Percentiles rank a stretch among this genome's conserved stretches.
Conservation (phyloP, 2,888 invertebrate species). For the Pharmacophagus antenor region DNA sequence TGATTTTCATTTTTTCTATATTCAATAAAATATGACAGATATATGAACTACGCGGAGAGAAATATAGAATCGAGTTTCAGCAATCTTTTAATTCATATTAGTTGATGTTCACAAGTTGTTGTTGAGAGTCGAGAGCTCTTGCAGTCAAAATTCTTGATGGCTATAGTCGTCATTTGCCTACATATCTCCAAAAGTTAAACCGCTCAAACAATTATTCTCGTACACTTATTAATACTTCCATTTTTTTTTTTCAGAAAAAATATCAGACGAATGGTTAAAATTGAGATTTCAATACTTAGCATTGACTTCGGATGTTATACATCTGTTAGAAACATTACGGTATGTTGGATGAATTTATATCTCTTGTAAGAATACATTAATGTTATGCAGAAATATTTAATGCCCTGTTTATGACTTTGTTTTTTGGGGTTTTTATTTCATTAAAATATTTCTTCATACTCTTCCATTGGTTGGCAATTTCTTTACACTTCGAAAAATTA, state of each 20-base stretch:
- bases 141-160: too few species aligned
- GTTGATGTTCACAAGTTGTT: too few species aligned
- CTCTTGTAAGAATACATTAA: conserved; percentile 40
- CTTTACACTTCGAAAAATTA: conserved; percentile 36
- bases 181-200: too few species aligned
- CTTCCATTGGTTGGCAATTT: conserved; percentile 40
- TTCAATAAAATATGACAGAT: too few species aligned
- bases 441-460: conserved; percentile 73
- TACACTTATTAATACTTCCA: neutral
- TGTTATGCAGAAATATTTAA: conserved; percentile 76
- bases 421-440: conserved; percentile 31
- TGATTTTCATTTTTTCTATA: neutral
- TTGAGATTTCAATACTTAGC: conserved; percentile 89
- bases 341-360: conserved; percentile 52
- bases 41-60: too few species aligned
- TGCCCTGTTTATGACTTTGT: conserved; percentile 22
- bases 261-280: conserved; percentile 89
- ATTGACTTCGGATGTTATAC: conserved; percentile 84
- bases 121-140: too few species aligned
- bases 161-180: too few species aligned
- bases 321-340: conserved; percentile 85
- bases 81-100: too few species aligned
- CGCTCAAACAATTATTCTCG: too few species aligned
- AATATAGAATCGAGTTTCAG: too few species aligned
- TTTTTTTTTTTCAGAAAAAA: conserved; percentile 79